phyloP scores from a whole-genome alignment of 2,113 vertebrate species.

The Phoxinus phoxinus region DNA sequence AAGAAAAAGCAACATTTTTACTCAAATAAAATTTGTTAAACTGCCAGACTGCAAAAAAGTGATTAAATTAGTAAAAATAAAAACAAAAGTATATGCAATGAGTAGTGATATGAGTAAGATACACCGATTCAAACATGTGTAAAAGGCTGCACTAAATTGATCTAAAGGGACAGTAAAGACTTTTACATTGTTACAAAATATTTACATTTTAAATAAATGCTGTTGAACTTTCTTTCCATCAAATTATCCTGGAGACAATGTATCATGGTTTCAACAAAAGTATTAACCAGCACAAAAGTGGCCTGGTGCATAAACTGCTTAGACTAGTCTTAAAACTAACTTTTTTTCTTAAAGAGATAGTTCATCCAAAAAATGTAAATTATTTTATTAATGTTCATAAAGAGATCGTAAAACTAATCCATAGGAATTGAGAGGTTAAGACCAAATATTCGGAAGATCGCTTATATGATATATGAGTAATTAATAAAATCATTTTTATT shows the following conservation, averaged over 20 bases:
- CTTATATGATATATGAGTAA: too few species aligned
- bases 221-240: neutral
- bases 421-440: too few species aligned
- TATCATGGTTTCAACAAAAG: neutral
- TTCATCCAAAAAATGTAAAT: too few species aligned
- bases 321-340: too few species aligned
- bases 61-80: neutral
- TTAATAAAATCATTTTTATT: too few species aligned
- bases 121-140: neutral
- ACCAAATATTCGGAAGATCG: too few species aligned
- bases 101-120: neutral
- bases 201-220: neutral
- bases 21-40: neutral
- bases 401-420: too few species aligned
- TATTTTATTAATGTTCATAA: too few species aligned
- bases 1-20: conserved; percentile 24
- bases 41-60: neutral
- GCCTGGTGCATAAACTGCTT: too few species aligned
- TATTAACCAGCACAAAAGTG: neutral
- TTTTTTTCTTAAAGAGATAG: too few species aligned
- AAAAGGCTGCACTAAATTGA: too few species aligned
- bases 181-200: neutral
- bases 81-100: neutral
- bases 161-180: neutral
- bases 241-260: neutral